Evolutionary conservation across 2,888 invertebrate species (phyloP).

Genomic region (Lasioglossum malachurum): DNA sequence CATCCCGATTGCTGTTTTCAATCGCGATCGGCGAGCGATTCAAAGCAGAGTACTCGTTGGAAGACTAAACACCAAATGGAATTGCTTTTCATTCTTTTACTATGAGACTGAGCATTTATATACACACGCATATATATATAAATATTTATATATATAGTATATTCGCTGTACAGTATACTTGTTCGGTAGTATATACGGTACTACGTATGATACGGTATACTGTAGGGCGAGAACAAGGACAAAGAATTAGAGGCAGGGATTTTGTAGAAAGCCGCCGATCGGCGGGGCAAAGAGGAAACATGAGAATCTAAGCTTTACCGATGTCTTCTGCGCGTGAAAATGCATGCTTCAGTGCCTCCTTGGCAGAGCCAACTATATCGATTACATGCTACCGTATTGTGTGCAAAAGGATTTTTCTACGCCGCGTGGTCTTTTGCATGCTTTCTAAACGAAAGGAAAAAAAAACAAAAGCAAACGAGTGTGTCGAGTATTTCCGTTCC

Average conservation of each 20-base stretch:
- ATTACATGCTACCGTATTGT: constrained; percentile 7
- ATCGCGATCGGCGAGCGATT: constrained; percentile 45
- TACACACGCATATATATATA: constrained; percentile 45
- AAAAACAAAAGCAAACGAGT: constrained; percentile 61
- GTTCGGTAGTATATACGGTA: constrained; percentile 2
- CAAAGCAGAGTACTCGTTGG: constrained; percentile 49
- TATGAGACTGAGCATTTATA: constrained; percentile 80
- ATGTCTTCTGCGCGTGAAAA: constrained; percentile 45
- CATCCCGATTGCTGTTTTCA: constrained; percentile 40
- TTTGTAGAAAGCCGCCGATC: constrained; percentile 24
- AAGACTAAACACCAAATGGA: constrained; percentile 72
- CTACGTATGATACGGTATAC: constrained; percentile 1
- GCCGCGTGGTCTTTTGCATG: constrained; percentile 63
- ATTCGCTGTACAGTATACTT: constrained; percentile 1
- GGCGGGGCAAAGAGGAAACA: constrained; percentile 39
- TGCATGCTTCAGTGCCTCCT: constrained; percentile 63
- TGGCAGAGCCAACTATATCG: constrained; percentile 52
- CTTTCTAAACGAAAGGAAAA: constrained; percentile 44
- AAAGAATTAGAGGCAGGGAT: constrained; percentile 36
- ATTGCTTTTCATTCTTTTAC: constrained; percentile 76
- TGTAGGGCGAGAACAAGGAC: constrained; percentile 24
- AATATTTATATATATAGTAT: background rate
- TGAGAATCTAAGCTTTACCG: constrained; percentile 43
- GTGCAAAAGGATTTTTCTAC: constrained; percentile 52
- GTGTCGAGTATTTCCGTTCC: constrained; percentile 79